These are phyloP conservation scores for Coregonus sp. DNA, from an alignment of 2,797 vertebrate genomes.

Conservation along the genomic window DNA sequence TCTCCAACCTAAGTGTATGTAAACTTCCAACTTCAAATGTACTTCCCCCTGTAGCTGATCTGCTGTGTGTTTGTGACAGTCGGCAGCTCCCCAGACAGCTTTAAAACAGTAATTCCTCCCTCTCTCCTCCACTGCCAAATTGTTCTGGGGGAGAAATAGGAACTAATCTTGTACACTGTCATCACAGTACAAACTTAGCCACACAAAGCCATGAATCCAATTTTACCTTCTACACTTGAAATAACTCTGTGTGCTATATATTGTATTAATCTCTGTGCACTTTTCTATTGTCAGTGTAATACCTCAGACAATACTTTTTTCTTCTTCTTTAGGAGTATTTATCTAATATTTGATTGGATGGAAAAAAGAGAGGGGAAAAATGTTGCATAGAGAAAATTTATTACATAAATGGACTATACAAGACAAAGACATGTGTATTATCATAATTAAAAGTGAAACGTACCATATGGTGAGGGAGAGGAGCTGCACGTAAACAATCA, in stretches of 20 bases:
- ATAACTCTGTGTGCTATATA: constrained; percentile 21
- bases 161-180: constrained; percentile 52
- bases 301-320: constrained; percentile 39
- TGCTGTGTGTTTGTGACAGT: constrained; percentile 27
- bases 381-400: constrained; percentile 73
- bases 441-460: constrained; percentile 81
- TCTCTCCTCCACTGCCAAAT: constrained; percentile 50
- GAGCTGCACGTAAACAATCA: constrained; percentile 77
- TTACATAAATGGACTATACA: constrained; percentile 80
- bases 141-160: constrained; percentile 59
- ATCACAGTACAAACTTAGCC: constrained; percentile 44
- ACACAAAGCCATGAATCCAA: constrained; percentile 43
- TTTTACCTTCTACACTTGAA: constrained; percentile 46
- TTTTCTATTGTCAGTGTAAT: constrained; percentile 42
- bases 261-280: constrained; percentile 30
- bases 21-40: no score
- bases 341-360: constrained; percentile 56
- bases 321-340: constrained; percentile 31
- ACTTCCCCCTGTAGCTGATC: constrained; percentile 6
- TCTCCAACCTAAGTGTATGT: no score
- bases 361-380: constrained; percentile 35
- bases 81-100: constrained; percentile 54
- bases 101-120: constrained; percentile 58
- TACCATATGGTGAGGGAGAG: constrained; percentile 77
- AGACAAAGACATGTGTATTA: constrained; percentile 81